Evolutionary conservation across 2,113 vertebrate species (phyloP), one percentile per base, ranked within the genome.

Genomic region (Indicator maculatus): DNA sequence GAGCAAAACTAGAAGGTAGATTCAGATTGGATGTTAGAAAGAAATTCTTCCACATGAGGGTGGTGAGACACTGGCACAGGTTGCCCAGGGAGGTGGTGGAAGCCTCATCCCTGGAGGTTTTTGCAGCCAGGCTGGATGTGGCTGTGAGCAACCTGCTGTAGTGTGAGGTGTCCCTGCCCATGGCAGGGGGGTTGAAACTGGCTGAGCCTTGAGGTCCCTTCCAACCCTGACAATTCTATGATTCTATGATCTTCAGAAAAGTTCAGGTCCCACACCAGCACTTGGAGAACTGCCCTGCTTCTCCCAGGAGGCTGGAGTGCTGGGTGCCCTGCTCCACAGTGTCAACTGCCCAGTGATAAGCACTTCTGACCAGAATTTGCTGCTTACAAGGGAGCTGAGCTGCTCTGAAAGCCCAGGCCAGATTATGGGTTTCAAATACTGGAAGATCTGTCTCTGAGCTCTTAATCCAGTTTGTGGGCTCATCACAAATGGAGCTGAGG

Each of bases 391-490:
- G 15, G 8, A 17, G 17, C 16, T 66, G 69, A 92, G 38, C 69
- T 90, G 8, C 74, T 91, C 41, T 39, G 41, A 64, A 77, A 96
- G n/a, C 26, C 33, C 69, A 71, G 39, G 31, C 69, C 73, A 81
- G 88, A 84, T 92, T 75, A 81, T 39, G 61, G 50, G 65, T 79
- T 92, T 75, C 50, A 89, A 75, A 89, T 5, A n/a, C 53, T 8
- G 20, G 36, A 47, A 88, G 94, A 83, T 78, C 92, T 63, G 56
- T 53, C 36, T 58, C 53, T 90, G 88, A 85, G 81, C 59, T 85
- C 67, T 90, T 89, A 93, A 89, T 83, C 78, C 56, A 72, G 59
- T 80, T 89, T 73, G 45, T 27, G 84, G 45, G 38, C 55, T 96
- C 87, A 28, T 73, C 84, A 73, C 0, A 1, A 92, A 61, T 38